Evolutionary conservation across 2,888 invertebrate genomes (phyloP), one percentile per base, ranked within the genome.

Genomic region (Busseola fusca): DNA sequence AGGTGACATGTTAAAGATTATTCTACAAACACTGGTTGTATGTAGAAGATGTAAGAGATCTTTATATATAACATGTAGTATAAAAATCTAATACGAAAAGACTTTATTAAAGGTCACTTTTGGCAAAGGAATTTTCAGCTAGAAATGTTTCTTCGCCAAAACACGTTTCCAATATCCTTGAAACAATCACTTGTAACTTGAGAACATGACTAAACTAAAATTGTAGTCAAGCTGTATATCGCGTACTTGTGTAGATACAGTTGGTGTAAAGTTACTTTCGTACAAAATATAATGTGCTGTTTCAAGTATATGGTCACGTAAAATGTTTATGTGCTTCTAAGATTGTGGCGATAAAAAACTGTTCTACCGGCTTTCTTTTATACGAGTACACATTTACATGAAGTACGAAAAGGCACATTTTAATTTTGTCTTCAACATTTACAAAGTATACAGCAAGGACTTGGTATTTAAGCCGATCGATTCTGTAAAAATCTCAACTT

Each of bases 141-240:
- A 30, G 21, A 52, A 52, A 52, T 3, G 30, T 52, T 72, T 66
- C n/a, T 45, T 57, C 45, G 34, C 72, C 72, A 63, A 59, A 59
- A 66, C 78, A 76, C 78, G 76, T 72, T 72, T 76, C 72, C 58
- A 76, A 76, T 76, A 76, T 72, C 72, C 63, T 76, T 63, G 54
- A 78, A 78, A 63, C 52, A 54, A 66, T 54, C 48, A 54, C n/a
- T 76, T 54, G 48, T 42, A 59, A 75, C 30, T 74, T 27, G 58
- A 64, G 40, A 70, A 76, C n/a, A 34, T 48, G 69, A 69, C 58
- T 56, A 70, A 58, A 63, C 45, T 69, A 21, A 69, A 76, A 69
- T 54, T 63, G 70, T 54, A 70, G 52, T 34, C 52, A 63, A 52
- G 54, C 68, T 56, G 30, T 74, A 40, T 59, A 62, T 69, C n/a